Conservation (phyloP, 35 echinoderm and acorn worm genomes). For the Strongylocentrotus purpuratus region DNA sequence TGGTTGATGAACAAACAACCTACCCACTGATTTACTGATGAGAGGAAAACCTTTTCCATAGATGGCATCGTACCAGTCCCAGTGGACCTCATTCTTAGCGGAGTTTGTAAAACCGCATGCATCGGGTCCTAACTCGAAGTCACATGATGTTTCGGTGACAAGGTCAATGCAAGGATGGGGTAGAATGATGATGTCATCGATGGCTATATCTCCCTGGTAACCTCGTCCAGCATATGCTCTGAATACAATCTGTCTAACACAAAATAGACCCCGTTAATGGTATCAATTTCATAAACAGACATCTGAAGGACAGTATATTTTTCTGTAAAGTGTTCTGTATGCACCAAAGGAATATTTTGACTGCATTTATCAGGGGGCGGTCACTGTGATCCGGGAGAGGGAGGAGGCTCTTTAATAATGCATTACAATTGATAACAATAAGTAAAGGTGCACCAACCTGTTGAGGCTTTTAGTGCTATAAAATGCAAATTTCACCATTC, state of each 20-base stretch:
- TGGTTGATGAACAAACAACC: too few relatives aligned
- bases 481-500: too few relatives aligned
- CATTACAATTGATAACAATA: too few relatives aligned
- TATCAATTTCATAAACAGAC: too few relatives aligned
- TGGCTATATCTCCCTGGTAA: slow-evolving; percentile 9
- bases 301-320: too few relatives aligned
- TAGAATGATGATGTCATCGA: slow-evolving; percentile 37
- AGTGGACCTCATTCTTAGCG: neutral
- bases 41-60: slow-evolving; percentile 12
- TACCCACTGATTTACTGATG: slow-evolving; percentile 6
- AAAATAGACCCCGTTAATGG: neutral
- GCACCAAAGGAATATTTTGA: too few relatives aligned
- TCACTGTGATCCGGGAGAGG: too few relatives aligned
- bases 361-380: too few relatives aligned
- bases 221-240: slow-evolving; percentile 27
- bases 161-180: neutral
- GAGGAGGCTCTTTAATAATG: too few relatives aligned
- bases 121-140: slow-evolving; percentile 21
- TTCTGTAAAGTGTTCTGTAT: too few relatives aligned
- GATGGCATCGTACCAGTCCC: slow-evolving; percentile 40
- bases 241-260: neutral
- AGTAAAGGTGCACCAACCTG: too few relatives aligned
- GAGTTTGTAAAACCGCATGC: neutral
- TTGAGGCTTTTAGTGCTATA: too few relatives aligned
- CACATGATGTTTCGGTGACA: neutral